A percentile compares a stretch with the other conserved stretches of the same genome.
Evolutionary conservation across 2,888 invertebrate genomes (phyloP).

Genomic region (Drosophila falleni): DNA sequence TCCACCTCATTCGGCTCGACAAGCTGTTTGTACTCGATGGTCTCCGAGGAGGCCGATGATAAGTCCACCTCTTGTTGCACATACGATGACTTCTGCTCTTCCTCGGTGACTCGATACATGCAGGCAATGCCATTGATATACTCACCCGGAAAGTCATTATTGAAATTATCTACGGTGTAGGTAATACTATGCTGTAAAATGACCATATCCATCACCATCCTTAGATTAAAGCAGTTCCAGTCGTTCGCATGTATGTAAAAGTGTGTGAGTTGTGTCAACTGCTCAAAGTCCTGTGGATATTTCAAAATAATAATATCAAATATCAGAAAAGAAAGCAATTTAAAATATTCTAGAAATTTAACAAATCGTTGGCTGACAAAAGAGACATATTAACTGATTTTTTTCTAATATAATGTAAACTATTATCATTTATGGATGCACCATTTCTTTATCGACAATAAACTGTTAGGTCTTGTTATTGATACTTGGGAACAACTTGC

Average conservation of each 20-base stretch:
- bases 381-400: too few species aligned
- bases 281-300: conserved; percentile 44
- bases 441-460: too few species aligned
- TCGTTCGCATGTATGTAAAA: conserved; percentile 81
- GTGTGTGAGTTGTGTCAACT: conserved; percentile 71
- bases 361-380: too few species aligned
- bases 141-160: conserved; percentile 73
- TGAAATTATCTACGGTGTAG: conserved; percentile 64
- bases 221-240: conserved; percentile 83
- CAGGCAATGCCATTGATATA: conserved; percentile 81
- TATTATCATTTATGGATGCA: too few species aligned
- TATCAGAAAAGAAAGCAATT: background rate
- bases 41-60: conserved; percentile 22
- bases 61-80: background rate
- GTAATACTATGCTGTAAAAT: conserved; percentile 69
- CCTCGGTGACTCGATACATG: conserved; percentile 75
- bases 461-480: too few species aligned
- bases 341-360: too few species aligned
- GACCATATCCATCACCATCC: conserved; percentile 74
- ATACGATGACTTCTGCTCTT: conserved; percentile 23
- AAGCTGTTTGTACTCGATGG: conserved; percentile 25
- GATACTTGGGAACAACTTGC: conserved; percentile 6
- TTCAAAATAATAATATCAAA: background rate
- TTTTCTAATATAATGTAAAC: too few species aligned
- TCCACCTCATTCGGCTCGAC: conserved; percentile 52